Evolutionary conservation across 2,888 invertebrate species (phyloP), one percentile per base, ranked within the genome.

Genomic region (Volucella zonaria): DNA sequence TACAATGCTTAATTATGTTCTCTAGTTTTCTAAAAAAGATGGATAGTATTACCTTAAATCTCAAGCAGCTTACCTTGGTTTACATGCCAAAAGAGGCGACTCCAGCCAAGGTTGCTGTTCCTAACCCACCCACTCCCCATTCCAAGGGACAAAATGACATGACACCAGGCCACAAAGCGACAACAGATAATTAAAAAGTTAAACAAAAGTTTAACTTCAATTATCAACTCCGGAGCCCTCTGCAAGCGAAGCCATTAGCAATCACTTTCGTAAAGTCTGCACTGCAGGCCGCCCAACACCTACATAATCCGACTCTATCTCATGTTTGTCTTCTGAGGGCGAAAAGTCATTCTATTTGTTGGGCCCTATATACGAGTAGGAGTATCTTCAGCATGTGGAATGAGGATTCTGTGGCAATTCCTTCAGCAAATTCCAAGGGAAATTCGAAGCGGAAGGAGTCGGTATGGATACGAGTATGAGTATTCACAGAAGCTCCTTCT

Each of bases 141-240:
- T 31, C 31, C 31, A 31, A 6, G 6, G 31, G 6, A 31, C 31
- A 31, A 6, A 6, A 31, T 4, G 31, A 31, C 31, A 6, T 31
- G 31, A 4, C 31, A 31, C 6, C 31, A 3, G 18, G 18, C 18
- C 31, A 31, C 6, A 31, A 40, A 45, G 62, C 14, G 61, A 61
- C 45, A 54, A 10, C 6, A 87, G 70, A 87, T 90, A 90, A 90
- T 90, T 90, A 89, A 90, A 90, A 89, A 87, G 88, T 89, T 88
- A 87, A 89, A 88, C 88, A 88, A 87, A 87, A 88, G 88, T 89
- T 89, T 87, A 87, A 87, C 88, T 89, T 90, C 89, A 90, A 89
- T 89, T 89, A 89, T 88, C 88, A 89, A 31, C 31, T 31, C 31
- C 6, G 31, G 4, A 31, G 78, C 79, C 82, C 38, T 38, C 76